phyloP scores from a whole-genome alignment of 1,140 invertebrate species.

The Drosophila suzukii region DNA sequence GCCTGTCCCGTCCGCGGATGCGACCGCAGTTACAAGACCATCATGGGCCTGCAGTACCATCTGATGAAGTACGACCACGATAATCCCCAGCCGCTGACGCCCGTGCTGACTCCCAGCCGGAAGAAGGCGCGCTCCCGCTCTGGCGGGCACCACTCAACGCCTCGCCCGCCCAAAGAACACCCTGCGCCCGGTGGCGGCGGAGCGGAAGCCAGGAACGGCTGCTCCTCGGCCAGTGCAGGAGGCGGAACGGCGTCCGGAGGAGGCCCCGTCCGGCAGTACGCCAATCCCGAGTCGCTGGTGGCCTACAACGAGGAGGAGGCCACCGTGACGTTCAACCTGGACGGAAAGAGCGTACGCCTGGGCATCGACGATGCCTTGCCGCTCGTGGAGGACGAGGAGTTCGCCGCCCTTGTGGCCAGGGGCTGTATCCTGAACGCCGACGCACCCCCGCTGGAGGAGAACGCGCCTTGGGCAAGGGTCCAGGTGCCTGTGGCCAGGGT shows the following conservation, averaged over 20 bases:
- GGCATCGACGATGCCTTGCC: conserved; percentile 87
- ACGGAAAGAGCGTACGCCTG: conserved; percentile 87
- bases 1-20: conserved; percentile 93
- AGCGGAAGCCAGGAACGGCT: conserved; percentile 30
- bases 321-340: conserved; percentile 93
- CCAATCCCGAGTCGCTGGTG: conserved; percentile 84
- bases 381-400: conserved; percentile 88
- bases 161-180: conserved; percentile 57
- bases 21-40: conserved; percentile 93
- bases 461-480: conserved; percentile 85
- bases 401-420: conserved; percentile 85
- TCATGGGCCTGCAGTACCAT: conserved; percentile 94
- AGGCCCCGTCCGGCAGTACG: conserved; percentile 13
- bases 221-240: conserved; percentile 19
- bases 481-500: conserved; percentile 93
- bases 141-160: conserved; percentile 68
- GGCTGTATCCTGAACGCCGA: conserved; percentile 85
- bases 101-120: conserved; percentile 83
- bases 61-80: conserved; percentile 93
- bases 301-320: conserved; percentile 87
- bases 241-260: conserved; percentile 57
- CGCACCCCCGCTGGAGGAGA: conserved; percentile 86
- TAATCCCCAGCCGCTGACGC: conserved; percentile 86
- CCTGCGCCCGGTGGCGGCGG: conserved; percentile 8
- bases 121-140: conserved; percentile 86